Evolutionary conservation across 2,797 vertebrate genomes (phyloP), one percentile per base, ranked within the genome.

Genomic region (Silurus aristotelis): DNA sequence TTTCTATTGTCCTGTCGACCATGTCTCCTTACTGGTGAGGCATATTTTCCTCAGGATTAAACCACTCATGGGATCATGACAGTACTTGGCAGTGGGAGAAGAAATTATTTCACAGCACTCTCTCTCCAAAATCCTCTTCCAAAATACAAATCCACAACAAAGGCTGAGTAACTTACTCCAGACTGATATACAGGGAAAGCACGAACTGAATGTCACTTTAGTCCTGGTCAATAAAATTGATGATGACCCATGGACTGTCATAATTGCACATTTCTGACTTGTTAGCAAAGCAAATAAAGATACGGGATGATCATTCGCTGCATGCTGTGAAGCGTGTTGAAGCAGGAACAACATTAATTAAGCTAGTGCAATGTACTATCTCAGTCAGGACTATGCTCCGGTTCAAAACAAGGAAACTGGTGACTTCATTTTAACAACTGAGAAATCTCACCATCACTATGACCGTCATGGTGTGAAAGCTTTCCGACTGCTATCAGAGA

Each of bases 261-360:
- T 82, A 85, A 87, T 86, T 89, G 78, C 58, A 31, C 77, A 68
- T 85, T 88, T 60, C 73, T 66, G 86, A 72, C 73, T 86, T 22
- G 15, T 55, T 56, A 81, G 70, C 38, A 82, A 83, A 20, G 80
- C 86, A 87, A 87, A 87, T 73, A 68, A 64, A 84, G 61, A 27
- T 61, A 27, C 20, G 22, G 25, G 58, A 84, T 3, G n/a, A 86
- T 58, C 43, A 64, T 70, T 85, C 15, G 12, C 72, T 20, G 10
- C 17, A 5, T 72, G 80, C 88, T 85, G 75, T 83, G 70, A 31
- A 43, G 56, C 67, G 83, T 71, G 64, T 15, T 71, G 58, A 88
- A 82, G 72, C 72, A 14, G 63, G 52, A 85, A 43, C 60, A 72
- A 70, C 83, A 71, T 76, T 87, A 83, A 86, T 86, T 52, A 87